phyloP scores from a whole-genome alignment of 2,113 vertebrate species.

The Tragelaphus imberbis region DNA sequence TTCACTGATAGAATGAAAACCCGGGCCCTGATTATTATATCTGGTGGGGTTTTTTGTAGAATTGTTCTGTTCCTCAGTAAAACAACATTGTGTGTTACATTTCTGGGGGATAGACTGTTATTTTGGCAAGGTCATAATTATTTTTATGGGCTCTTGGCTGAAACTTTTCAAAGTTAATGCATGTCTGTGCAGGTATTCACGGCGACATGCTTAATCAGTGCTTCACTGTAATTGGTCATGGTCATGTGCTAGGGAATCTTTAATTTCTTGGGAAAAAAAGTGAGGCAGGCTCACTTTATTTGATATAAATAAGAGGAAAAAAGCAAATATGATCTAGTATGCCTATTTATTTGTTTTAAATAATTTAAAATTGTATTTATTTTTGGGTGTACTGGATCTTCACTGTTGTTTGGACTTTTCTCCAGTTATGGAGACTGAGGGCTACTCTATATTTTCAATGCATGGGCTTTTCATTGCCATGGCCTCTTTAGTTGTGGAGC shows the following conservation, averaged over 20 bases:
- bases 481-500: background rate
- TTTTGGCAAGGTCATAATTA: conserved; percentile 1
- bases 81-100: background rate
- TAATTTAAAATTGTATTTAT: background rate
- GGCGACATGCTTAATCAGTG: background rate
- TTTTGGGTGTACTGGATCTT: background rate
- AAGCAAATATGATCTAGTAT: background rate
- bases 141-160: background rate
- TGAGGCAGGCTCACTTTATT: background rate
- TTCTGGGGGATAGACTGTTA: background rate
- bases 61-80: background rate
- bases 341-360: background rate
- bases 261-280: background rate
- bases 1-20: background rate
- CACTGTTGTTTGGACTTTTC: background rate
- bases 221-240: background rate
- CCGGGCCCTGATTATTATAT: background rate
- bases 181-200: background rate
- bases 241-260: background rate
- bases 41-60: background rate
- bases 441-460: background rate
- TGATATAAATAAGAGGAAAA: background rate
- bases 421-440: background rate
- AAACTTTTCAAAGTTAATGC: background rate
- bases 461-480: background rate